A percentile compares a stretch with the other conserved stretches of the same genome.
Evolutionary conservation across 2,113 vertebrate genomes (phyloP).

Genomic region (Catharus bicknelli): DNA sequence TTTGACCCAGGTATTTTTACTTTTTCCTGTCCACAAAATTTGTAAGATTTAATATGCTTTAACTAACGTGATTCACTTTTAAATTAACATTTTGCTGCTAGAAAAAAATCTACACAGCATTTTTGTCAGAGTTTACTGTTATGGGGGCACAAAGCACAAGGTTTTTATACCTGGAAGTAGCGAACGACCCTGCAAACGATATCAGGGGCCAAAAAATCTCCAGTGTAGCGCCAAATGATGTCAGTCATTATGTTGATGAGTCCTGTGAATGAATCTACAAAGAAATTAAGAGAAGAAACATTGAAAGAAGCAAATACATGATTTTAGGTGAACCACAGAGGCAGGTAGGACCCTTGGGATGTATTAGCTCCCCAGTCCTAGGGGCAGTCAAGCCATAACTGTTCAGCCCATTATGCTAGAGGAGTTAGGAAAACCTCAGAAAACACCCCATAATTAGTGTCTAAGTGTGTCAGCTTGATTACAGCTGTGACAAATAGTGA

Average conservation of each 20-base stretch:
- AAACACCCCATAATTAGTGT: background rate
- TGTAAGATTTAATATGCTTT: background rate
- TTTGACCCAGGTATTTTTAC: background rate
- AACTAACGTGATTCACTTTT: background rate
- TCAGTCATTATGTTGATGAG: slow-evolving; percentile 79
- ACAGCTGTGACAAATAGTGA: background rate
- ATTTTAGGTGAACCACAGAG: background rate
- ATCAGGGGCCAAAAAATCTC: slow-evolving; percentile 79
- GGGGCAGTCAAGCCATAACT: accelerated
- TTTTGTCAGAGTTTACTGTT: background rate
- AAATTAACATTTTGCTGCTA: background rate
- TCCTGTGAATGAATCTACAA: slow-evolving; percentile 75
- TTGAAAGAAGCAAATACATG: background rate
- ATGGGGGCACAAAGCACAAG: background rate
- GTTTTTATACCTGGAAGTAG: slow-evolving; percentile 74
- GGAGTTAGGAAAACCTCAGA: background rate
- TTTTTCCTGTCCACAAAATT: background rate
- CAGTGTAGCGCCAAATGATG: slow-evolving; percentile 79
- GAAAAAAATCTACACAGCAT: background rate
- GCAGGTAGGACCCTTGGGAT: background rate
- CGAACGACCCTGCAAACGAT: slow-evolving; percentile 70
- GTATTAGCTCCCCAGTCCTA: background rate
- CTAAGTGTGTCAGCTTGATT: background rate
- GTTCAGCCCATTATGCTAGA: background rate
- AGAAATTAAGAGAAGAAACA: background rate